phyloP scores from a whole-genome alignment of 2,797 vertebrate species.

The Onychomys torridus region DNA sequence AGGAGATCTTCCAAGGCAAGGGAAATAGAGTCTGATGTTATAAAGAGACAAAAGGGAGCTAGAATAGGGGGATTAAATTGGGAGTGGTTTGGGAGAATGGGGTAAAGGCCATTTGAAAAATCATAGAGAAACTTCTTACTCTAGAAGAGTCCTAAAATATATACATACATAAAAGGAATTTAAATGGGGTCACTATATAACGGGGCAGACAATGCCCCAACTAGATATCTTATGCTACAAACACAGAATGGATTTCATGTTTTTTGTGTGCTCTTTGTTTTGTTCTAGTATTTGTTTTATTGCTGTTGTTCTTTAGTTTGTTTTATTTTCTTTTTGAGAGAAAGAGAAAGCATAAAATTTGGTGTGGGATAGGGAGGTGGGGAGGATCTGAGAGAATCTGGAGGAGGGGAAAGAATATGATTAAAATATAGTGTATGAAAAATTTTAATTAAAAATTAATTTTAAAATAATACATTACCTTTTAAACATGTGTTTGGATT shows the following conservation, averaged over 20 bases:
- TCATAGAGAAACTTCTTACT: too few species aligned
- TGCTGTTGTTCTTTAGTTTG: neutral
- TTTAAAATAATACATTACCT: neutral
- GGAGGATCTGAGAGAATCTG: neutral
- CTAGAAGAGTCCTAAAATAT: neutral
- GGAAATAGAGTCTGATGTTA: neutral
- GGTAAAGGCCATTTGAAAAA: neutral
- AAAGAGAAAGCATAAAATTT: neutral
- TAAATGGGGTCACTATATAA: neutral
- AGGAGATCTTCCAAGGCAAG: neutral
- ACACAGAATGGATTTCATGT: neutral
- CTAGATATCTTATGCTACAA: neutral
- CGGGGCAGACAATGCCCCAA: neutral
- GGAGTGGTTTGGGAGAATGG: too few species aligned
- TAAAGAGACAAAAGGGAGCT: neutral
- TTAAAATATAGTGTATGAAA: neutral
- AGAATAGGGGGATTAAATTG: neutral
- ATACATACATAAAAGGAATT: neutral
- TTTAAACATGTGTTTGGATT: neutral
- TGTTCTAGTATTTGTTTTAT: neutral
- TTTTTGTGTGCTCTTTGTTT: neutral
- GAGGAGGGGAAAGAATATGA: neutral
- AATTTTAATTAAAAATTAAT: neutral
- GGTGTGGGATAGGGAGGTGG: neutral
- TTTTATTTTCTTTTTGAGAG: neutral